Evolutionary conservation across 2,113 vertebrate species (phyloP).

Genomic region (Diglossa brunneiventris): DNA sequence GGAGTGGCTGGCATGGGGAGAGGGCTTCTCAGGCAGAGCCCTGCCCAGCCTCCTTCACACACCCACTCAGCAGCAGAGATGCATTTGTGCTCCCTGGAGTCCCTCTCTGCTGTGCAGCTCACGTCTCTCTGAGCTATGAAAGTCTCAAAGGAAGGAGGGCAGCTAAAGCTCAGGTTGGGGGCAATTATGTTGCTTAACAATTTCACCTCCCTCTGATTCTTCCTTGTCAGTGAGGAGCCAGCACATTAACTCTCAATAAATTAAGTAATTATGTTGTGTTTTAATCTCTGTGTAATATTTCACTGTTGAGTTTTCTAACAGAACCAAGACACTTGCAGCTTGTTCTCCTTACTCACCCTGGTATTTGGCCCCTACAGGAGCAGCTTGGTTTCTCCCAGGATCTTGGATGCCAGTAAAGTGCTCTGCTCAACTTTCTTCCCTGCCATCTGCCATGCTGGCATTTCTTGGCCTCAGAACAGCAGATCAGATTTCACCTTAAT

Average conservation of each 20-base stretch:
- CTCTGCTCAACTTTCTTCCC: background rate
- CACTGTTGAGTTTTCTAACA: background rate
- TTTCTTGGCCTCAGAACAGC: background rate
- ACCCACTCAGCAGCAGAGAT: background rate
- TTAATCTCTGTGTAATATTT: background rate
- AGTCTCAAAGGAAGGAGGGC: background rate
- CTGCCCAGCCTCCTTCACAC: background rate
- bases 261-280: background rate
- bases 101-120: background rate
- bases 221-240: background rate
- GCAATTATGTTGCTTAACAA: background rate
- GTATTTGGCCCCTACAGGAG: background rate
- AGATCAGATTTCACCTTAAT: background rate
- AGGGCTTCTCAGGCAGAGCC: background rate
- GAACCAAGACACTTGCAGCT: background rate
- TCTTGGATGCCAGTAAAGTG: background rate
- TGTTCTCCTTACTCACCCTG: background rate
- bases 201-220: background rate
- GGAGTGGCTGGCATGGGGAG: background rate
- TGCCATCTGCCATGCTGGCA: background rate
- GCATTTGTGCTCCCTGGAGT: background rate
- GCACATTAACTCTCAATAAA: constrained; percentile 16
- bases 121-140: background rate
- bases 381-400: background rate
- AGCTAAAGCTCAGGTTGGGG: background rate